Base-by-base conservation (phyloP, 1,140 invertebrate species). In the Bombus huntii region DNA sequence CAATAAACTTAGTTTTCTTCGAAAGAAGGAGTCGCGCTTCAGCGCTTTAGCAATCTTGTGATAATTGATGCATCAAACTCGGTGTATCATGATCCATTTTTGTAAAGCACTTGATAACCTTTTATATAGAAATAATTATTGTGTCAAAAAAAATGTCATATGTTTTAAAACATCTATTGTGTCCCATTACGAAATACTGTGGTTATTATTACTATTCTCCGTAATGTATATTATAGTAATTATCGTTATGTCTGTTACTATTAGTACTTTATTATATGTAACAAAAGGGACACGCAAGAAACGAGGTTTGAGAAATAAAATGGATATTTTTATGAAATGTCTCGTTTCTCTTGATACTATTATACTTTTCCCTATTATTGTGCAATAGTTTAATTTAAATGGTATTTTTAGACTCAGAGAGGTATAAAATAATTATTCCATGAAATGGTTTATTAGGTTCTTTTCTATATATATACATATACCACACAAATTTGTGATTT, bases 321-420 rank as follows among this genome's bases (percentile, higher is more conserved):
- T 72, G 80, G 79, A 86, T 90, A 90, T 90, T 90, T 90, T 90
- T 90, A 90, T 88, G 88, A 90, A 90, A 68, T 15, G 28, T 57
- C 12, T 62, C 6, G 53, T 53, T 47, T 71, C 42, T 34, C 15
- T 76, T 22, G 10, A 8, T 53, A 53, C 13, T 0, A 37, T 22
- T 0, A 37, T 0, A 65, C n/a, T 13, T 72, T 28, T 22, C 28
- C 80, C 25, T 4, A 15, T 37, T 37, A 39, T 15, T 34, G 3
- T 4, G 22, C 31, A 34, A 25, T 25, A 25, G 2, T 57, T 34
- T 13, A 22, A 42, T 47, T 6, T 62, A 12, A 31, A 31, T 18
- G n/a, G 2, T 66, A n/a, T 31, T 66, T 66, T 15, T 15, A 1
- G 6, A 31, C 1, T 0, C 15, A 66, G 10, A 4, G 6, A 34